Evolutionary conservation across 2,888 invertebrate genomes (phyloP).

Genomic region (Pachydiplax longipennis): DNA sequence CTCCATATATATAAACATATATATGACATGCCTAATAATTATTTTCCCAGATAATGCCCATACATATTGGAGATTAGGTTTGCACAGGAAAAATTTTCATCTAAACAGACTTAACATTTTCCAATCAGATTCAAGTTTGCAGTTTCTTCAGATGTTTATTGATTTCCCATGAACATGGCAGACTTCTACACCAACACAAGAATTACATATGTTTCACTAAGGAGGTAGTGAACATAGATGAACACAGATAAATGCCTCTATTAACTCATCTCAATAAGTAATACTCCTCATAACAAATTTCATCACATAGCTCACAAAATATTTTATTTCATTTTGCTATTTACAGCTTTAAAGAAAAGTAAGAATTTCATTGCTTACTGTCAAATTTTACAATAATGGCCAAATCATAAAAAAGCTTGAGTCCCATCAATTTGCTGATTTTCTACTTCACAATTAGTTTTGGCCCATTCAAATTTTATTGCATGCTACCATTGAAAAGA

Average conservation of each 20-base stretch:
- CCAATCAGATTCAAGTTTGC: neutral
- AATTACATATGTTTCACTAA: slow-evolving; percentile 12
- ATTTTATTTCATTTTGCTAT: slow-evolving; percentile 19
- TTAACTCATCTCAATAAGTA: neutral
- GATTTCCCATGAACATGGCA: slow-evolving; percentile 13
- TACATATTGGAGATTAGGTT: too few relatives aligned
- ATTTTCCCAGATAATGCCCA: too few relatives aligned
- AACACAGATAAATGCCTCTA: slow-evolving; percentile 9
- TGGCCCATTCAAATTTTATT: neutral
- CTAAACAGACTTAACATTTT: too few relatives aligned
- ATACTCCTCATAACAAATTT: slow-evolving; percentile 14
- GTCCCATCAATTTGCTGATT: slow-evolving; percentile 23
- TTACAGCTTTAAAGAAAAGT: slow-evolving; percentile 35
- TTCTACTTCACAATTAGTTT: neutral
- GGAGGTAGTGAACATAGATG: slow-evolving; percentile 5
- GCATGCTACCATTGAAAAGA: neutral
- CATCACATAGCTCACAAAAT: slow-evolving; percentile 34
- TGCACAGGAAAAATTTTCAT: too few relatives aligned
- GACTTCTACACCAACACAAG: slow-evolving; percentile 28
- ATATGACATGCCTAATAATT: too few relatives aligned
- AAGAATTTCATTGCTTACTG: slow-evolving; percentile 34
- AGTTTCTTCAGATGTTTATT: slow-evolving; percentile 13
- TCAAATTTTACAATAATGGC: neutral
- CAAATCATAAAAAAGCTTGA: slow-evolving; percentile 30
- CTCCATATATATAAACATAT: too few relatives aligned